A percentile compares a stretch with the other conserved stretches of the same genome.
These are phyloP conservation scores for Drosophila punjabiensis DNA, from an alignment of 1,140 invertebrate species.

Conservation along the genomic window DNA sequence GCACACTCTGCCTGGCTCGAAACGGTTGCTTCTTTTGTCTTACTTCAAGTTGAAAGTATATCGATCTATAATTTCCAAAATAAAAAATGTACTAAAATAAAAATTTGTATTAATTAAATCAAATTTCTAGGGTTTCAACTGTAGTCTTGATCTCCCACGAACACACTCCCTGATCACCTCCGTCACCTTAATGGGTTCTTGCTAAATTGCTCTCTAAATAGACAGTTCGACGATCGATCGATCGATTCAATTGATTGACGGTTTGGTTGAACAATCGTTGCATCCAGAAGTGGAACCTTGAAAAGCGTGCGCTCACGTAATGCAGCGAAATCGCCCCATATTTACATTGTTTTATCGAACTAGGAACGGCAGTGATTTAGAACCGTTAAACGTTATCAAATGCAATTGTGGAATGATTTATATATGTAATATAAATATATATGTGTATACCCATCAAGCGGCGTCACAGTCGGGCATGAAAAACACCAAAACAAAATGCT, in stretches of 20 bases:
- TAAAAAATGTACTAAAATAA: not conserved
- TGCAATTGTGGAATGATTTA: conserved; percentile 14
- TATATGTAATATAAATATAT: conserved; percentile 5
- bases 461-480: conserved; percentile 13
- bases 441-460: conserved; percentile 2
- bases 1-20: too few species aligned
- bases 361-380: conserved; percentile 30
- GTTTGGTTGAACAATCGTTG: conserved; percentile 40
- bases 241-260: conserved; percentile 38
- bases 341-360: conserved; percentile 49
- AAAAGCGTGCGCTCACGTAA: conserved; percentile 27
- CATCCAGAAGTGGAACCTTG: conserved; percentile 43
- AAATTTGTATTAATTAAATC: not conserved
- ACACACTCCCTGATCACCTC: not conserved
- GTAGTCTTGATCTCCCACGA: not conserved
- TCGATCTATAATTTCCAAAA: not conserved
- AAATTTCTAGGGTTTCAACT: not conserved
- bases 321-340: conserved; percentile 32
- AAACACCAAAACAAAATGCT: conserved; percentile 42
- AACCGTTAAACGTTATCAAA: conserved; percentile 43
- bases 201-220: conserved; percentile 45
- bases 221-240: conserved; percentile 36
- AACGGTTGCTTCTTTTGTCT: too few species aligned
- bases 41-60: too few species aligned
- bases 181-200: conserved; percentile 5